Evolutionary conservation across 2,113 vertebrate species (phyloP).

Genomic region (Phylloscopus trochilus): DNA sequence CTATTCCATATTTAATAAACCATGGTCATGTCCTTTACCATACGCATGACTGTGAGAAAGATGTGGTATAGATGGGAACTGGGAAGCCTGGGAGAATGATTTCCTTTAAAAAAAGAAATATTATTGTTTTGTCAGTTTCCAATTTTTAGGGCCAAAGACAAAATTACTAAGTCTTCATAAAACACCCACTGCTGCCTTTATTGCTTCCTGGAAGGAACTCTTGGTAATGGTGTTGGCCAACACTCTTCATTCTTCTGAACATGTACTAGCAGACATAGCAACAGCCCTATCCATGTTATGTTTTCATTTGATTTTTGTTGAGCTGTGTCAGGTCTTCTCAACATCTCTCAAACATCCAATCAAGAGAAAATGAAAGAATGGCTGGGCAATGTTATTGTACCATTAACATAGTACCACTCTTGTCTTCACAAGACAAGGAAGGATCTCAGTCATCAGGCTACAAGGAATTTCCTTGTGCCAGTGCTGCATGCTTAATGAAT

Average conservation of each 20-base stretch:
- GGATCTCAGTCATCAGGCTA: neutral
- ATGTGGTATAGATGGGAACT: neutral
- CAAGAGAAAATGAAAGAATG: neutral
- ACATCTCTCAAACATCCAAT: neutral
- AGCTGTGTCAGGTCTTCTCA: neutral
- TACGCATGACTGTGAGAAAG: slow-evolving; percentile 7
- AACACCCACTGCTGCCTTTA: slow-evolving; percentile 34
- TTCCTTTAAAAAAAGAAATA: slow-evolving; percentile 13
- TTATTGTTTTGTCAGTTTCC: slow-evolving; percentile 43
- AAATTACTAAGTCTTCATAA: slow-evolving; percentile 22
- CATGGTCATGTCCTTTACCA: neutral
- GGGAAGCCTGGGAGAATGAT: slow-evolving; percentile 7
- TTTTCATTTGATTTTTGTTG: slow-evolving; percentile 10
- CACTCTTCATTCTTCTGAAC: neutral
- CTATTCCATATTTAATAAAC: neutral
- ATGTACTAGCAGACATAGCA: neutral
- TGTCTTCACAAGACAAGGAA: neutral
- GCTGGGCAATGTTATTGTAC: neutral
- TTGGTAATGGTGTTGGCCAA: neutral
- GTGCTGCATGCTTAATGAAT: neutral
- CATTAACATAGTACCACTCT: neutral
- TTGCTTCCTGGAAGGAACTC: slow-evolving; percentile 48
- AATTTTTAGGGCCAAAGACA: slow-evolving; percentile 8
- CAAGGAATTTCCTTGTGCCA: neutral
- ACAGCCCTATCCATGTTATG: neutral